A percentile compares a stretch with the other conserved stretches of the same genome.
phyloP scores from a whole-genome alignment of 2,888 invertebrate genomes.

The Cheilosia vernalis region DNA sequence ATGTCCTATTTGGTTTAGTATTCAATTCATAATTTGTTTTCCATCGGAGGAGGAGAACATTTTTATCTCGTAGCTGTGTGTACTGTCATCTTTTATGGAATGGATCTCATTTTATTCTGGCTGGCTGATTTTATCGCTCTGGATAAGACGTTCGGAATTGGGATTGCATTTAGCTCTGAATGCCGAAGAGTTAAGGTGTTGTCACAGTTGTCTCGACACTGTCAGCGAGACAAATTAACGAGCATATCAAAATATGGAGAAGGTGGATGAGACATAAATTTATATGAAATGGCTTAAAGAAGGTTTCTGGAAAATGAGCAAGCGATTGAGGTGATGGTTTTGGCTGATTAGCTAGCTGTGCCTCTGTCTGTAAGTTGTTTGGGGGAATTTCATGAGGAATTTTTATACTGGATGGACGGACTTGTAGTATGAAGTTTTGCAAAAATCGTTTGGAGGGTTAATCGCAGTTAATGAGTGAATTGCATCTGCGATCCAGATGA shows the following conservation, averaged over 20 bases:
- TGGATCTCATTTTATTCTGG: conserved; percentile 11
- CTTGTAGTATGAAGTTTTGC: neutral
- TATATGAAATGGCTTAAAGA: neutral
- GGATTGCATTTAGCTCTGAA: conserved; percentile 2
- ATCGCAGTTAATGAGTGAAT: too few species aligned
- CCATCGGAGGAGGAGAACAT: conserved; percentile 8
- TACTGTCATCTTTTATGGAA: conserved; percentile 45
- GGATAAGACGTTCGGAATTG: conserved; percentile 37
- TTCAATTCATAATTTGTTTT: conserved; percentile 67
- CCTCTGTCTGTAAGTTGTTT: neutral
- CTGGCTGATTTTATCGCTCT: conserved; percentile 41
- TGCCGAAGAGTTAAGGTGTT: conserved; percentile 38
- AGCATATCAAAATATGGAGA: conserved; percentile 17
- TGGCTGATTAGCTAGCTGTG: conserved; percentile 23
- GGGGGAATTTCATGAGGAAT: conserved; percentile 2
- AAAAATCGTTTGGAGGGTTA: too few species aligned
- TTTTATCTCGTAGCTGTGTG: conserved; percentile 48
- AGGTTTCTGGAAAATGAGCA: neutral
- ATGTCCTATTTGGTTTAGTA: conserved; percentile 71
- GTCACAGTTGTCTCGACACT: conserved; percentile 64
- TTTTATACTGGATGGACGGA: neutral
- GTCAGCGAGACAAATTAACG: conserved; percentile 69
- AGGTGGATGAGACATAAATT: conserved; percentile 16
- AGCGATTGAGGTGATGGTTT: conserved; percentile 10
- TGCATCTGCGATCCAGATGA: too few species aligned